Base-by-base conservation (phyloP, 2,797 vertebrate genomes). In the Graptemys geographica region DNA sequence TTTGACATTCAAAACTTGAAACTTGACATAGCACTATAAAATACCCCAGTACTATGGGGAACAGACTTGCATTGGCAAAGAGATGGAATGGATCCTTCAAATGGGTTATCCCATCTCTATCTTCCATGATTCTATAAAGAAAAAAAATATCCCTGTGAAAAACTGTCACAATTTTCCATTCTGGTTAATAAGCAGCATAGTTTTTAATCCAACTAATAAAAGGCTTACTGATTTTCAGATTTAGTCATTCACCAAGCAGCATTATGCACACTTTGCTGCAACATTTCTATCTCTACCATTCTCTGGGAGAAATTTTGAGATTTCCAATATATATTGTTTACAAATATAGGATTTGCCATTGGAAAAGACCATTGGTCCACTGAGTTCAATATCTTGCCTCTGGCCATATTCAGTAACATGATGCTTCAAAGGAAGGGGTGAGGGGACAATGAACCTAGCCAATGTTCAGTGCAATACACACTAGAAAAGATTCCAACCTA, bases 31-130 rank as follows among this genome's bases (percentile, higher is more conserved):
- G 13, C 5, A 6, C 11, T 72, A 27, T n/a, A 53, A 84, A 87
- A 79, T 3, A 31, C 0, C 12, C 28, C 31, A 8, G 2, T 0
- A 1, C 55, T n/a, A 16, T 56, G 56, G 10, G 10, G 55, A 79
- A 72, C 1, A 51, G 15, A 1, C 0, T 57, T 55, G 4, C 31
- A 41, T 8, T 52, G 7, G 1, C 1, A 87, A 92, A 78, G 10
- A 4, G 81, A 55, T 16, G 28, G 44, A 83, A 44, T 27, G 23
- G 6, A 49, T 31, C 5, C 12, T 19, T 84, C n/a, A 78, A 6
- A 6, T n/a, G 44, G 8, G 19, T 8, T 52, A 87, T 25, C 11
- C 79, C 1, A 81, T 10, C 72, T 5, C 41, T 65, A 1, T 2
- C 85, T 78, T 12, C 11, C 72, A 4, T n/a, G 56, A 0, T 83